phyloP scores from a whole-genome alignment of 2,888 invertebrate genomes.

The Synergus itoensis region DNA sequence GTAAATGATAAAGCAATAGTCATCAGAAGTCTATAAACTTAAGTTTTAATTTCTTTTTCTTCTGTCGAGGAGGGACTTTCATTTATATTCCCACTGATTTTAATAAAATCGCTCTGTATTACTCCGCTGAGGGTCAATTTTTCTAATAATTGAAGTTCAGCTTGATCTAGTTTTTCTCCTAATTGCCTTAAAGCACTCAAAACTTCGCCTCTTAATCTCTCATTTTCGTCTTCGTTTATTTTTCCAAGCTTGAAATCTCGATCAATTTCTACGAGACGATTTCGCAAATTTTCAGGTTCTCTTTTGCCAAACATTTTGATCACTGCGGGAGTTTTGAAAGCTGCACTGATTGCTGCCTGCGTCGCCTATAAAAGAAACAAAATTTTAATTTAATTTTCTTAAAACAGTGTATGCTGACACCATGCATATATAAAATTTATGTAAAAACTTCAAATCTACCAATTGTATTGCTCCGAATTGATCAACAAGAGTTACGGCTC shows the following conservation, averaged over 20 bases:
- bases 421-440: conserved; percentile 13
- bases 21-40: neutral
- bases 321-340: conserved; percentile 87
- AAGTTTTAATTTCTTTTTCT: conserved; percentile 10
- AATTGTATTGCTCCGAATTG: conserved; percentile 83
- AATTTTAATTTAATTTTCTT: conserved; percentile 36
- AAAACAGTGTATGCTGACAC: conserved; percentile 8
- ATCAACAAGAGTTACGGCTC: conserved; percentile 85
- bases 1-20: neutral
- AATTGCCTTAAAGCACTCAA: conserved; percentile 79
- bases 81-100: conserved; percentile 74
- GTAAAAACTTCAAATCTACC: conserved; percentile 74
- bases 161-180: conserved; percentile 78
- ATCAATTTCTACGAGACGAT: conserved; percentile 81
- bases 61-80: conserved; percentile 57
- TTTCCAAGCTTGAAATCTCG: conserved; percentile 83
- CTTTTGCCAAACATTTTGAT: conserved; percentile 86
- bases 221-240: conserved; percentile 78
- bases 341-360: conserved; percentile 86
- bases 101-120: conserved; percentile 77
- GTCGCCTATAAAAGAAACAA: conserved; percentile 80
- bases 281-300: conserved; percentile 83
- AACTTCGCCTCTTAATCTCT: conserved; percentile 79
- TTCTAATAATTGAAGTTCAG: conserved; percentile 79
- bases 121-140: conserved; percentile 76